Conservation (phyloP, 2,888 invertebrate genomes). For the Marronus borbonicus region DNA sequence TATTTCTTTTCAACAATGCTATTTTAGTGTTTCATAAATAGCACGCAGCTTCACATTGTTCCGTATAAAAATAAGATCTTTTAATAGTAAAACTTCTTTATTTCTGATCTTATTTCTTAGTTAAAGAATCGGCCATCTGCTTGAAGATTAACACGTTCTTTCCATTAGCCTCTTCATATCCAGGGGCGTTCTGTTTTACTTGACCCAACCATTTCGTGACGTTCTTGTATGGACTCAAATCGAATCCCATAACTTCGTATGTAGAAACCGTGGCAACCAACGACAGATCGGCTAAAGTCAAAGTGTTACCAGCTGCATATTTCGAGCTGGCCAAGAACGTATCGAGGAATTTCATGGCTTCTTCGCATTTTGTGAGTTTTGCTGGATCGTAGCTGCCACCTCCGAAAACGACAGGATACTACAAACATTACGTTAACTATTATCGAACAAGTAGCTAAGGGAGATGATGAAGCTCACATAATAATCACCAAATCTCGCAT, state of each 20-base stretch:
- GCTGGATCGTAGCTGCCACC: conserved; percentile 73
- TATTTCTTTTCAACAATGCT: too few relatives aligned
- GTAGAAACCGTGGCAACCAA: conserved; percentile 80
- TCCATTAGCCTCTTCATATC: conserved; percentile 71
- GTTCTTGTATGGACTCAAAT: conserved; percentile 80
- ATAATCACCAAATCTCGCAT: conserved; percentile 79
- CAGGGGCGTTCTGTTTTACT: conserved; percentile 74
- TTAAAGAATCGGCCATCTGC: conserved; percentile 61
- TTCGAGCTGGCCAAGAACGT: conserved; percentile 80
- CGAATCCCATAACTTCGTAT: conserved; percentile 76
- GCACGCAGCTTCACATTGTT: neutral
- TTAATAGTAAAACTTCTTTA: neutral
- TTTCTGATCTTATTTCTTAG: conserved; percentile 58
- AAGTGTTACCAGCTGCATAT: conserved; percentile 80
- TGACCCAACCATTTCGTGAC: conserved; percentile 77
- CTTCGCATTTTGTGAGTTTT: conserved; percentile 79
- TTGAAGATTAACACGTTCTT: conserved; percentile 65
- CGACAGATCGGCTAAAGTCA: conserved; percentile 86
- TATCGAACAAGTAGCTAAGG: neutral
- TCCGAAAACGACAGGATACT: conserved; percentile 70
- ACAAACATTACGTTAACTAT: neutral
- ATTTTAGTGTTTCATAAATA: neutral
- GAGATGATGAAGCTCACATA: conserved; percentile 74
- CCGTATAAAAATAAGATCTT: neutral
- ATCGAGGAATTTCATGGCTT: conserved; percentile 80